These are phyloP conservation scores for Ornithorhynchus anatinus DNA, from an alignment of 2,113 vertebrate species.

Conservation along the genomic window DNA sequence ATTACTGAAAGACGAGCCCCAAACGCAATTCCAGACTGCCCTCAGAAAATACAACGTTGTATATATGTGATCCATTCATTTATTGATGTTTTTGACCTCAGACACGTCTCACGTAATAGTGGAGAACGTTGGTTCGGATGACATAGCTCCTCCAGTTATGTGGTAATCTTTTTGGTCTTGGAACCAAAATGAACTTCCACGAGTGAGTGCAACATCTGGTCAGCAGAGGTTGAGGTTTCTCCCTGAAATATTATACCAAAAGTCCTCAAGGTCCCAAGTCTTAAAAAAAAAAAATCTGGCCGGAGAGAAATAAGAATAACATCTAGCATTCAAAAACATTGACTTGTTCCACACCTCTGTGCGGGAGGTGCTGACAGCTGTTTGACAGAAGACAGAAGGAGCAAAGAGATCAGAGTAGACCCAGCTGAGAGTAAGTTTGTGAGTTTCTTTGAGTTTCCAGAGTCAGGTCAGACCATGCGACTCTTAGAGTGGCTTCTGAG, in stretches of 20 bases:
- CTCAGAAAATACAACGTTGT: background rate
- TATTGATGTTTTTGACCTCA: background rate
- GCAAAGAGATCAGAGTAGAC: background rate
- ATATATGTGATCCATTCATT: background rate
- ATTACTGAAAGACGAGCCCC: background rate
- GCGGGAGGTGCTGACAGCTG: background rate
- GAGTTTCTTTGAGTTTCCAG: background rate
- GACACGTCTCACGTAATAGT: background rate
- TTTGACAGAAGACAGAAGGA: background rate
- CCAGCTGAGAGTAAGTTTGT: background rate
- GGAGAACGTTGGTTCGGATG: background rate
- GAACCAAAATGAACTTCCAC: background rate
- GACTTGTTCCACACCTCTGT: background rate
- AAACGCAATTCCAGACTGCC: background rate
- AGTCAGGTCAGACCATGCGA: no score
- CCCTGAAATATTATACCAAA: constrained; percentile 15
- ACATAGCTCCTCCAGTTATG: background rate
- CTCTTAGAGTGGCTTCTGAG: background rate
- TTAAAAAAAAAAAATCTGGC: background rate
- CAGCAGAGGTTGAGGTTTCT: constrained; percentile 1
- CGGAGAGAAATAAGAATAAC: background rate
- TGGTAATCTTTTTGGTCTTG: background rate
- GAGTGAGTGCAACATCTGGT: background rate
- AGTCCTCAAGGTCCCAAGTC: constrained; percentile 24
- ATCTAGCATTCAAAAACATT: background rate